Base-by-base conservation (phyloP, 53 echinoderm and acorn worm species). In the Holothuria leucospilota region DNA sequence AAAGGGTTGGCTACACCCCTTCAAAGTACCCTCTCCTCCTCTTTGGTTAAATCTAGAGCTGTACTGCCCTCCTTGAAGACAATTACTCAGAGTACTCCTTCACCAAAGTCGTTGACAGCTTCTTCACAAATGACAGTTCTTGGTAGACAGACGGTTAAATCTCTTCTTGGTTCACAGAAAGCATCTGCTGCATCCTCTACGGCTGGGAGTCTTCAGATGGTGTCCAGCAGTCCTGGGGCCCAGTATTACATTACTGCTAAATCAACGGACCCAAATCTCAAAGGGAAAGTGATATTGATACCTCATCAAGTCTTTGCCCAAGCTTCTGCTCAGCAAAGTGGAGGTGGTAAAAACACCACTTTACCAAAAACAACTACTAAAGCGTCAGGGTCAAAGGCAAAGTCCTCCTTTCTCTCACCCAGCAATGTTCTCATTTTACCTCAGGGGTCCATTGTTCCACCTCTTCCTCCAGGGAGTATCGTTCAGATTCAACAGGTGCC, bases 401-500 rank as follows among this genome's bases (percentile, higher is more conserved):
- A 61, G 81, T 40, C 91, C 9, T 93, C 96, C 25, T 96, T 96
- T 85, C 89, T 96, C 20, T 94, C 98, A 21, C 98, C 98, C 24
- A 94, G 98, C 88, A 98, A 98, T 90, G 98, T 98, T 7, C 81
- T 98, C 18, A 93, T 98, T 29, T 72, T 98, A 39, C 98, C 98
- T 20, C 95, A 95, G 74, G 98, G 98, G 14, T 95, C 98, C 68
- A 98, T 94, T n/a, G 94, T 98, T 42, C 98, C 98, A 4, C 93
- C 95, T 29, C 85, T 98, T 9, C 98, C 94, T 5, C 95, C 98
- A 41, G 98, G 98, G 5, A 98, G 98, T 69, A 95, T 98, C 39
- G 98, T 98, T 39, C 98, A 98, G 78, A 98, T 98, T 73, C 98
- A 98, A 68, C 98, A 95, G 42, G 96, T 96, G 46, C 94, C 96